phyloP scores from a whole-genome alignment of 2,888 invertebrate species.

The Germaria angustata region DNA sequence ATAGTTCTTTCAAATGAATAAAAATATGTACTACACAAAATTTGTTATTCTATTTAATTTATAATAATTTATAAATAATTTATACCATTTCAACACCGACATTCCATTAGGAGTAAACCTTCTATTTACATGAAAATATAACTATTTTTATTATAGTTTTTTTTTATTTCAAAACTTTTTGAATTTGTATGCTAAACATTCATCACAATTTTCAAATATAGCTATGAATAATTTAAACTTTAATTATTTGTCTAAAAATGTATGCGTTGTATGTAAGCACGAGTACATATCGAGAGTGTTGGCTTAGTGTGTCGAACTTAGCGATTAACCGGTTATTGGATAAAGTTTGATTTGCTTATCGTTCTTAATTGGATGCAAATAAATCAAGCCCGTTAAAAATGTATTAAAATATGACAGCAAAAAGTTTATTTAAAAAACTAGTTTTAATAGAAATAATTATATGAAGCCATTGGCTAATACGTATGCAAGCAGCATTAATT shows the following conservation, averaged over 20 bases:
- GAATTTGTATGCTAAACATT: conserved; percentile 20
- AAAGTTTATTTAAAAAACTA: background rate
- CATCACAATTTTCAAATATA: conserved; percentile 2
- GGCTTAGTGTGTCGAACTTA: background rate
- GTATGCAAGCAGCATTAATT: too few species aligned
- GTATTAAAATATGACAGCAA: background rate
- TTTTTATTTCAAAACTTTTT: background rate
- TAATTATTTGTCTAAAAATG: background rate
- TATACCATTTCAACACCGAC: too few species aligned
- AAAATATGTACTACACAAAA: too few species aligned
- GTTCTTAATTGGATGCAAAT: background rate
- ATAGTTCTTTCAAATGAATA: too few species aligned
- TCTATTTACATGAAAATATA: background rate
- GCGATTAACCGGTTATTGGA: conserved; percentile 15
- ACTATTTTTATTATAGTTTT: background rate
- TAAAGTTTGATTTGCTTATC: background rate
- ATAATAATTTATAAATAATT: too few species aligned
- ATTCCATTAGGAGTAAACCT: too few species aligned
- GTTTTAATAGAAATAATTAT: too few species aligned
- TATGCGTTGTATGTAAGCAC: too few species aligned
- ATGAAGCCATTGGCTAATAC: too few species aligned
- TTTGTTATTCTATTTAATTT: too few species aligned
- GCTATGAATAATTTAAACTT: background rate
- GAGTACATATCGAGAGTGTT: too few species aligned
- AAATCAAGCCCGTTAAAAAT: too few species aligned